A percentile compares a stretch with the other conserved stretches of the same genome.
These are phyloP conservation scores for Ceratosolen fusciceps DNA, from an alignment of 1,140 invertebrate species.

Conservation along the genomic window DNA sequence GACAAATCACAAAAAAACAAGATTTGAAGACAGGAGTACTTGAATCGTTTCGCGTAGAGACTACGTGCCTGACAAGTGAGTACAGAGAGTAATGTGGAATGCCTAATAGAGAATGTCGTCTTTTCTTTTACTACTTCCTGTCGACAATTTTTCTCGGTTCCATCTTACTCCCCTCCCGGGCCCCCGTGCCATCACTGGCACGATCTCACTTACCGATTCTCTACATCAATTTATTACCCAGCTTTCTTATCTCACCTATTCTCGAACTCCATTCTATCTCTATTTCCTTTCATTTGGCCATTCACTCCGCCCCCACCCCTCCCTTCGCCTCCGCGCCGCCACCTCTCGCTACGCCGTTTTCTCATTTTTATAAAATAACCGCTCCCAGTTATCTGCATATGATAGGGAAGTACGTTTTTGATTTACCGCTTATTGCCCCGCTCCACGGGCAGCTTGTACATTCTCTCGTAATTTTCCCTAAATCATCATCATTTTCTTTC, in stretches of 20 bases:
- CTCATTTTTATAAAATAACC: slow-evolving; percentile 18
- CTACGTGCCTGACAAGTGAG: neutral
- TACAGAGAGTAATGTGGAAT: neutral
- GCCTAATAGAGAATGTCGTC: slow-evolving; percentile 10
- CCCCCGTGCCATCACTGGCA: neutral
- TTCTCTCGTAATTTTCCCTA: slow-evolving; percentile 49
- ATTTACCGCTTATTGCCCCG: slow-evolving; percentile 64
- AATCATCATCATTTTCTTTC: slow-evolving; percentile 32
- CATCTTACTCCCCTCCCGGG: too few relatives aligned
- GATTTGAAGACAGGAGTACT: neutral
- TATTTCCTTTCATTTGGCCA: slow-evolving; percentile 1
- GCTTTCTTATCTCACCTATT: neutral
- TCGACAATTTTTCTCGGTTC: slow-evolving; percentile 12
- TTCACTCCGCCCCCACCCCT: neutral
- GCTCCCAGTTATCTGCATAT: slow-evolving; percentile 55
- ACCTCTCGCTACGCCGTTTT: neutral
- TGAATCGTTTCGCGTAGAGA: neutral
- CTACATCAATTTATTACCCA: neutral
- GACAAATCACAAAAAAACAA: too few relatives aligned
- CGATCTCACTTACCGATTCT: neutral
- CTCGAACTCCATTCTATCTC: neutral
- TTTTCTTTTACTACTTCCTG: slow-evolving; percentile 14
- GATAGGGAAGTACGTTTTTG: slow-evolving; percentile 58
- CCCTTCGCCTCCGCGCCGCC: neutral
- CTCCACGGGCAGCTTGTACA: slow-evolving; percentile 33